Evolutionary conservation across 2,797 vertebrate genomes (phyloP).

Genomic region (Glyptemys insculpta): DNA sequence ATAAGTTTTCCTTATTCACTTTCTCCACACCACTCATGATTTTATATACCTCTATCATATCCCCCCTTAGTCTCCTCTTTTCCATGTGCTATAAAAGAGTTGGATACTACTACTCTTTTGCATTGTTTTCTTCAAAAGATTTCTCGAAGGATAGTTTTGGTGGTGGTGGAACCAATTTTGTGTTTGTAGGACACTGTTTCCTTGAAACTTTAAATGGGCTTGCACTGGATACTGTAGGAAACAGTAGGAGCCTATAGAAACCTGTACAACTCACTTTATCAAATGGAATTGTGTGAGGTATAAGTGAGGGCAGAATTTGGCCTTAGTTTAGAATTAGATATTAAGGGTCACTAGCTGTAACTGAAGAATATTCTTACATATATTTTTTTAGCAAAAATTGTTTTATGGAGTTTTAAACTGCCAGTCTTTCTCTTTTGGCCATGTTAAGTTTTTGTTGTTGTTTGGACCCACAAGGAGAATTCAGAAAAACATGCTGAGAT

Average conservation of each 20-base stretch:
- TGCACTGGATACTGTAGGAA: background rate
- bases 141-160: background rate
- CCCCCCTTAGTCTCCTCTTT: too few relatives aligned
- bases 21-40: too few relatives aligned
- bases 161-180: background rate
- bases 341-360: background rate
- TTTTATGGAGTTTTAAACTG: background rate
- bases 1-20: too few relatives aligned
- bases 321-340: background rate
- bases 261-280: background rate
- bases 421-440: background rate
- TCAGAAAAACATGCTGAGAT: rapidly evolving
- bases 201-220: background rate
- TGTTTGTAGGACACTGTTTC: background rate
- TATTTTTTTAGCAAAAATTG: background rate
- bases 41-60: too few relatives aligned
- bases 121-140: background rate
- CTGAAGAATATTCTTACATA: background rate
- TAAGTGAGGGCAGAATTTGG: background rate
- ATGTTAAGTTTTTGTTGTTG: background rate
- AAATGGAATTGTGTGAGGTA: background rate
- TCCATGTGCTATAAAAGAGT: background rate
- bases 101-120: background rate
- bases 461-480: rapidly evolving
- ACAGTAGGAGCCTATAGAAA: background rate